A percentile compares a stretch with the other conserved stretches of the same genome.
Conservation (phyloP, 1,140 invertebrate genomes). For the Pemphigus obesinymphae region DNA sequence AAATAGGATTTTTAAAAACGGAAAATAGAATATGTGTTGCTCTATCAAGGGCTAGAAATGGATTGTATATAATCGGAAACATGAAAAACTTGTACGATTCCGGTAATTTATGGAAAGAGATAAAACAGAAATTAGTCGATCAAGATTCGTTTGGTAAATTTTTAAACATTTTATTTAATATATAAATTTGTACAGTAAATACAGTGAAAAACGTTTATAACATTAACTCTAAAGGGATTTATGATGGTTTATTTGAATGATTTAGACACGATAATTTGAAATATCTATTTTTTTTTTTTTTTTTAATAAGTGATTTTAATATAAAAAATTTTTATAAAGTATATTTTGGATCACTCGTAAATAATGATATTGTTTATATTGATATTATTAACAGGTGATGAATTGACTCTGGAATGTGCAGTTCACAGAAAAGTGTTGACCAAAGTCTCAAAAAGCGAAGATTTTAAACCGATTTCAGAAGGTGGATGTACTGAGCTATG, state of each 20-base stretch:
- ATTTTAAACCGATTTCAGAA: constrained; percentile 46
- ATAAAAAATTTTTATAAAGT: background rate
- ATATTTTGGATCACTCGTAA: too few relatives aligned
- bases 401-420: background rate
- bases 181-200: too few relatives aligned
- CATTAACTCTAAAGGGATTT: too few relatives aligned
- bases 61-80: constrained; percentile 60
- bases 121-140: constrained; percentile 5
- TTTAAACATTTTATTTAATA: background rate
- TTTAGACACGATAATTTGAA: too few relatives aligned
- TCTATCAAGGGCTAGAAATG: constrained; percentile 72
- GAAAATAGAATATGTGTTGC: constrained; percentile 76
- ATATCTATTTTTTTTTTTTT: too few relatives aligned
- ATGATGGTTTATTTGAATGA: too few relatives aligned
- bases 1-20: constrained; percentile 66
- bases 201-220: constrained; percentile 44
- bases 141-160: background rate
- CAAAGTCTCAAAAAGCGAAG: constrained; percentile 45
- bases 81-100: constrained; percentile 45
- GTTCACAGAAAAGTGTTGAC: constrained; percentile 41
- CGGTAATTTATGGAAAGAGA: constrained; percentile 39
- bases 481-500: constrained; percentile 49
- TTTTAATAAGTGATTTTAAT: background rate
- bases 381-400: constrained; percentile 6
- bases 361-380: background rate